Percentiles rank a stretch among this genome's conserved stretches.
Evolutionary conservation across 2,797 vertebrate genomes (phyloP).

Genomic region (Pantherophis alleghaniensis): DNA sequence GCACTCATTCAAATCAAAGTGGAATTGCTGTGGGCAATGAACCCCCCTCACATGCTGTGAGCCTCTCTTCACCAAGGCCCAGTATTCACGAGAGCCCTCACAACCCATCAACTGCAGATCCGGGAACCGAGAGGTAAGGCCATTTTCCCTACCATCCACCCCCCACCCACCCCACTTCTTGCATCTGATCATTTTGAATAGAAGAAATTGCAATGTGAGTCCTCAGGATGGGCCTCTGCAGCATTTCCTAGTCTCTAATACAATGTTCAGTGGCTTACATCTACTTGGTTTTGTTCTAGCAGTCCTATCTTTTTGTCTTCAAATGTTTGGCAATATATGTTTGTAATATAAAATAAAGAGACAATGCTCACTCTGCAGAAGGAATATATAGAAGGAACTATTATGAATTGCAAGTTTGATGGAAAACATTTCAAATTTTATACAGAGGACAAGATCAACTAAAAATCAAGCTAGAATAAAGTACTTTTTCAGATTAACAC

Average conservation of each 20-base stretch:
- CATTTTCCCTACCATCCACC: neutral
- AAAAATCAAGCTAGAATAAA: neutral
- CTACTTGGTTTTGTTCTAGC: neutral
- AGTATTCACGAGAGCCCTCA: conserved; percentile 70
- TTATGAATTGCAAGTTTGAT: neutral
- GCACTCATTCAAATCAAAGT: conserved; percentile 71
- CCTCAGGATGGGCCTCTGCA: neutral
- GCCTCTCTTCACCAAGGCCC: conserved; percentile 71
- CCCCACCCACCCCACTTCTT: neutral
- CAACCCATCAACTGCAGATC: conserved; percentile 65
- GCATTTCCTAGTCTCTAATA: neutral
- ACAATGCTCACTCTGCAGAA: neutral
- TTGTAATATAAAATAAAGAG: neutral
- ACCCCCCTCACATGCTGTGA: conserved; percentile 71
- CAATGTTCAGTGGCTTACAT: neutral
- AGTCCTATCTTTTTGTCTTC: neutral
- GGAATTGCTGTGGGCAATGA: conserved; percentile 66
- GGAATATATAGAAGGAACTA: neutral
- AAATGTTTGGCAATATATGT: neutral
- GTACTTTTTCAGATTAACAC: neutral
- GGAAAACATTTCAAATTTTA: neutral
- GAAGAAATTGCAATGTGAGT: neutral
- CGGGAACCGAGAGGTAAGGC: conserved; percentile 75
- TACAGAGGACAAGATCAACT: neutral
- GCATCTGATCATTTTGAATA: neutral